Conservation (phyloP, 2,113 vertebrate species). For the Bubalus kerabau region DNA sequence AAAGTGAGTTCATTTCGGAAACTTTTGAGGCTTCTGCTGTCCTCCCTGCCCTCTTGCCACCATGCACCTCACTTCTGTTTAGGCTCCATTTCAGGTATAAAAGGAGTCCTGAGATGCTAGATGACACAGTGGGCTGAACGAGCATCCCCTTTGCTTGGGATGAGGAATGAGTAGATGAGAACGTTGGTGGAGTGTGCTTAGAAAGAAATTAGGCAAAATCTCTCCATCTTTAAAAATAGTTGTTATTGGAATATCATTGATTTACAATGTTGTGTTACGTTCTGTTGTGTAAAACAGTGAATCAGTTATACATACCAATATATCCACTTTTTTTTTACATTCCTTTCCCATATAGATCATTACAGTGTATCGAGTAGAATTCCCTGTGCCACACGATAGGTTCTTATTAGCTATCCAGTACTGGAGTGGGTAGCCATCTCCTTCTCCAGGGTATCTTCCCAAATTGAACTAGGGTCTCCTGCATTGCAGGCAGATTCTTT, state of each 20-base stretch:
- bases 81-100: not conserved
- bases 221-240: not conserved
- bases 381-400: not conserved
- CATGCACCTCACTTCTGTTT: not conserved
- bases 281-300: not conserved
- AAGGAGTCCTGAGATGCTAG: not conserved
- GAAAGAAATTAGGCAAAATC: not conserved
- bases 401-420: not conserved
- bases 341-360: not conserved
- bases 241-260: not conserved
- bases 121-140: not conserved
- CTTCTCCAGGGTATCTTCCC: not conserved
- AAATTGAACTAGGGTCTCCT: not conserved
- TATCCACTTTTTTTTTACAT: not conserved
- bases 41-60: not conserved
- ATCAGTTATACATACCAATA: not conserved
- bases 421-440: not conserved
- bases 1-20: not conserved
- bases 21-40: not conserved
- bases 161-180: not conserved
- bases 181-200: not conserved
- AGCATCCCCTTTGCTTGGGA: not conserved
- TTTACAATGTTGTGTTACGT: not conserved
- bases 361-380: not conserved
- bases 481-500: not conserved